Conservation (phyloP, 2,113 vertebrate genomes). For the Hyperoodon ampullatus region DNA sequence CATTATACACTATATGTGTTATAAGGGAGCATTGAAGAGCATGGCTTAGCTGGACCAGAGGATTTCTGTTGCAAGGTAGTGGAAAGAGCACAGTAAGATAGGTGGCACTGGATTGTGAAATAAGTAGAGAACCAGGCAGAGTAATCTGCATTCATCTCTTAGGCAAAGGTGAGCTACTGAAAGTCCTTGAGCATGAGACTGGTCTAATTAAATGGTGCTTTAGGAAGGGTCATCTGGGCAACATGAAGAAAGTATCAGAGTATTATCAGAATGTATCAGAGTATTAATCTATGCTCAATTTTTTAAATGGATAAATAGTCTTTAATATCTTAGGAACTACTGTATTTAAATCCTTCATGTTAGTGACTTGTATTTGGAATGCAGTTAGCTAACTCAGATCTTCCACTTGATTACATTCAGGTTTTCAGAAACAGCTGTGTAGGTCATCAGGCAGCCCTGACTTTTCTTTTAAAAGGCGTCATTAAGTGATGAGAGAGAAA, state of each 20-base stretch:
- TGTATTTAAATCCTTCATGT: neutral
- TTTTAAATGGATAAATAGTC: neutral
- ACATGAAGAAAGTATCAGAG: neutral
- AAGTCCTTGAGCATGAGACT: neutral
- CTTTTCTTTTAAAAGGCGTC: constrained; percentile 28
- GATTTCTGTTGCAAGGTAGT: neutral
- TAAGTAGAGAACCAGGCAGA: neutral
- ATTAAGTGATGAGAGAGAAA: constrained; percentile 29
- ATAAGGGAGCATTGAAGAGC: neutral
- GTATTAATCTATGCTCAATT: neutral
- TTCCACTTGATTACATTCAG: neutral
- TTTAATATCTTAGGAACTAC: neutral
- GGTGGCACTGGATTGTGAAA: neutral
- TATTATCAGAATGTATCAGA: neutral
- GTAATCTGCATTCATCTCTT: neutral
- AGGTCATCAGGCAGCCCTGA: neutral
- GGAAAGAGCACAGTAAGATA: neutral
- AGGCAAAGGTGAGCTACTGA: neutral
- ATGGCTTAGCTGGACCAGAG: neutral
- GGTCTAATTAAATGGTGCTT: neutral
- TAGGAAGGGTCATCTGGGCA: neutral
- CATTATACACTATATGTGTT: neutral
- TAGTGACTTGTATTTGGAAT: constrained; percentile 30
- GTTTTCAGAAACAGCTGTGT: constrained; percentile 46
- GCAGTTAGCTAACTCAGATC: neutral